Percentiles rank a stretch among this genome's conserved stretches.
phyloP scores from a whole-genome alignment of 2,888 invertebrate species.

The Choristoneura rosaceana region DNA sequence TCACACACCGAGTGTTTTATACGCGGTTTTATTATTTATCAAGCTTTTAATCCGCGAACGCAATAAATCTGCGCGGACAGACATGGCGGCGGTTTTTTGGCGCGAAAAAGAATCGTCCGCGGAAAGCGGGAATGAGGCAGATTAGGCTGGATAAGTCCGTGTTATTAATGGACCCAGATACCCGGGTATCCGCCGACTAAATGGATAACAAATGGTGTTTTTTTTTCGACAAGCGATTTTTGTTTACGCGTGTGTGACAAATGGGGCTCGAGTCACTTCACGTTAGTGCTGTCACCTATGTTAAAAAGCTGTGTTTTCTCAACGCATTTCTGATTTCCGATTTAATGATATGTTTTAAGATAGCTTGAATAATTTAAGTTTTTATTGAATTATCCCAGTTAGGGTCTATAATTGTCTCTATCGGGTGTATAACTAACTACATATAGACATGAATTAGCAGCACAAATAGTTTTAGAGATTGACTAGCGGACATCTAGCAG shows the following conservation, averaged over 20 bases:
- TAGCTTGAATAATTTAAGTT: neutral
- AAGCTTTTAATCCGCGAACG: conserved; percentile 71
- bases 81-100: conserved; percentile 75
- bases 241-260: conserved; percentile 40
- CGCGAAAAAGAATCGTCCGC: conserved; percentile 81
- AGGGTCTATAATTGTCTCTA: neutral
- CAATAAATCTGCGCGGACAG: conserved; percentile 78
- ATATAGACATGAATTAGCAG: too few relatives aligned
- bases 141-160: conserved; percentile 79
- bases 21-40: conserved; percentile 68
- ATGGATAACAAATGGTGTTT: conserved; percentile 74
- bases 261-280: conserved; percentile 26
- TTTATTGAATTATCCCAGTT: neutral
- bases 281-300: conserved; percentile 28
- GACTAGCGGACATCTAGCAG: too few relatives aligned
- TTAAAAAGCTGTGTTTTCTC: neutral
- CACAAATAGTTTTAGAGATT: too few relatives aligned
- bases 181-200: conserved; percentile 63
- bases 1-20: conserved; percentile 41
- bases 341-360: neutral
- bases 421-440: too few relatives aligned
- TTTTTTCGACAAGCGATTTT: conserved; percentile 38
- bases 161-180: conserved; percentile 84
- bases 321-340: neutral
- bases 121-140: conserved; percentile 83